phyloP scores from a whole-genome alignment of 1,140 invertebrate species.

The Galendromus occidentalis region DNA sequence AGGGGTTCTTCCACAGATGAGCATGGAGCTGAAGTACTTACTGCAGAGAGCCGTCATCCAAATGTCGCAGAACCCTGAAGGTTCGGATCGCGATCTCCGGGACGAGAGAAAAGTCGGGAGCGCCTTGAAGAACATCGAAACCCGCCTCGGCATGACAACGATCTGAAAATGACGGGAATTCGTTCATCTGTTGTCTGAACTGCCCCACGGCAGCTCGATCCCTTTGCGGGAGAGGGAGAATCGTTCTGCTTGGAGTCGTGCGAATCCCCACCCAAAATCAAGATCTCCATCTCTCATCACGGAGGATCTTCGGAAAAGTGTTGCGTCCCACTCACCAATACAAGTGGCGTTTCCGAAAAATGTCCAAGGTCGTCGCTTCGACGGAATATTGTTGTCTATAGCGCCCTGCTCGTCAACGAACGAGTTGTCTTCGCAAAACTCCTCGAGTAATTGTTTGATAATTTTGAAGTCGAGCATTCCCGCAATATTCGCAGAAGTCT shows the following conservation, averaged over 20 bases:
- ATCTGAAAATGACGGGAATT: too few species aligned
- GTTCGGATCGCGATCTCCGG: conserved; percentile 8
- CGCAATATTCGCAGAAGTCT: neutral
- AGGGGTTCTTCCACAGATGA: neutral
- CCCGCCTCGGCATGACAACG: neutral
- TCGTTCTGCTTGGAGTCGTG: too few species aligned
- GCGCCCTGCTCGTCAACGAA: neutral
- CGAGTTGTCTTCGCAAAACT: neutral
- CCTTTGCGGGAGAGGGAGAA: too few species aligned
- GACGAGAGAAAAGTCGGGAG: neutral
- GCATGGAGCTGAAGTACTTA: neutral
- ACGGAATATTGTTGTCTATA: neutral
- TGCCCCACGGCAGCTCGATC: too few species aligned
- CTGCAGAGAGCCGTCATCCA: conserved; percentile 6
- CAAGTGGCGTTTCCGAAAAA: neutral
- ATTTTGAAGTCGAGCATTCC: neutral
- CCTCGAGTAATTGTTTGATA: neutral
- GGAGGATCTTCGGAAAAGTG: too few species aligned
- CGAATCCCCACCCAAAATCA: too few species aligned
- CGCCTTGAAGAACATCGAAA: neutral
- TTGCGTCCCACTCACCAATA: neutral
- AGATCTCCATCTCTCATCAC: too few species aligned
- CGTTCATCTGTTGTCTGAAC: too few species aligned
- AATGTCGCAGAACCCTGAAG: conserved; percentile 1
- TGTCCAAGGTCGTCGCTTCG: neutral